Base-by-base conservation (phyloP, 1,140 invertebrate species). In the Meteorus sp. region DNA sequence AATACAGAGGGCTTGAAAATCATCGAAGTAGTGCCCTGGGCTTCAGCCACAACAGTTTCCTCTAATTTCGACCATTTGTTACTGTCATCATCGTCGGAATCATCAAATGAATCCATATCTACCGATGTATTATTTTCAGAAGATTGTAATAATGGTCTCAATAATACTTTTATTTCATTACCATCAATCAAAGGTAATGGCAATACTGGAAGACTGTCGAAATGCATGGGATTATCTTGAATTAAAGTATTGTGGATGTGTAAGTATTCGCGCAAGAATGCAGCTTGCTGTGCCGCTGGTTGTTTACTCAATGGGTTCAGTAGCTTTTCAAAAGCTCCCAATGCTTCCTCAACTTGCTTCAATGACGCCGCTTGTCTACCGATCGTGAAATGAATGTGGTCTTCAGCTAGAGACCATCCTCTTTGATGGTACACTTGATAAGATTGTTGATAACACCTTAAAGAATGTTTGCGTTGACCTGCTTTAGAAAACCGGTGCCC, bases 301-400 rank as follows among this genome's bases (percentile, higher is more conserved):
- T 93, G 91, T 60, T 87, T 86, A 68, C 90, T 92, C 17, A 86
- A 82, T 11, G 86, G 87, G 56, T 85, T 87, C 5, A 97, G 78
- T 39, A 97, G 81, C 69, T 88, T 87, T 48, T 89, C 85, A 73
- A 95, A 92, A 55, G 92, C 90, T 54, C 84, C 77, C 33, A 89
- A 86, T 9, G 94, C 89, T 64, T 91, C 89, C 59, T 85, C 80
- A 55, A 89, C 78, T 70, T 87, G 84, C 71, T 91, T 89, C 44
- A 97, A 81, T 68, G 89, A 88, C 62, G 89, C 86, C 15, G 92
- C 92, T 73, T 95, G 89, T 61, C 92, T 86, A 2, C 94, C 94
- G 67, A 97, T 89, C 7, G 93, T 95, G 73, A 93, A 95, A 75
- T 95, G 89, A 66, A 98, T 95, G 79, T 97, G 94, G 84, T 98